Conservation (phyloP, 1,140 invertebrate genomes). For the Microvelia longipes region DNA sequence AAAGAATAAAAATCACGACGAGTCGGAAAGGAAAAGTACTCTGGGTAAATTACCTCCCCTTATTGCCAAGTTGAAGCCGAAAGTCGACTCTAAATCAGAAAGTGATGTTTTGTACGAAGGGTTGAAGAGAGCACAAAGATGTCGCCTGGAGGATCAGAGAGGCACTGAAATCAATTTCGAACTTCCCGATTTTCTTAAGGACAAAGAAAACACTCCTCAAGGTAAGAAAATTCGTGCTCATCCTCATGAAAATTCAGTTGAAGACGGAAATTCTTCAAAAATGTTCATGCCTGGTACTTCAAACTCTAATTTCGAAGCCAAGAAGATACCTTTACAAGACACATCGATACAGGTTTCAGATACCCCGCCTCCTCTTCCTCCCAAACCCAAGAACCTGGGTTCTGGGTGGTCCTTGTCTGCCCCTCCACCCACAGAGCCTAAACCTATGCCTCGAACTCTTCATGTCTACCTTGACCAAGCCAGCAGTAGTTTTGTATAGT, state of each 20-base stretch:
- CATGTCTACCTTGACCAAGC: constrained; percentile 40
- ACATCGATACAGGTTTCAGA: constrained; percentile 12
- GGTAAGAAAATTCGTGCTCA: constrained; percentile 25
- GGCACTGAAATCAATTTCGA: constrained; percentile 68
- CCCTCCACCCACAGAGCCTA: background rate
- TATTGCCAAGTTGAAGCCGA: constrained; percentile 52
- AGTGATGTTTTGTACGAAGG: constrained; percentile 59
- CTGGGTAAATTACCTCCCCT: constrained; percentile 34
- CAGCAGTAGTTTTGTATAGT: constrained; percentile 44
- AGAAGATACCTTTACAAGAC: constrained; percentile 20
- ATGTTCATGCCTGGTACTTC: background rate
- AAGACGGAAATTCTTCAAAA: constrained; percentile 1
- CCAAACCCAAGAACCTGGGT: constrained; percentile 22
- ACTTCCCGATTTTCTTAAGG: constrained; percentile 59
- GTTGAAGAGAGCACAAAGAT: constrained; percentile 54
- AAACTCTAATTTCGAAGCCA: constrained; percentile 21
- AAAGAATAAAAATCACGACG: constrained; percentile 7
- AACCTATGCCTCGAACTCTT: constrained; percentile 5
- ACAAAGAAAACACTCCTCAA: constrained; percentile 27
- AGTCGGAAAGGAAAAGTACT: constrained; percentile 7
- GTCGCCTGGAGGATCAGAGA: constrained; percentile 61
- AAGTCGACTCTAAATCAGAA: constrained; percentile 45
- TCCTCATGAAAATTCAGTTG: constrained; percentile 14
- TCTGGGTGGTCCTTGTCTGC: constrained; percentile 3
- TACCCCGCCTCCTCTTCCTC: constrained; percentile 22